Evolutionary conservation across 1,140 invertebrate genomes (phyloP), one percentile per base, ranked within the genome.

Genomic region (Uloborus diversus): DNA sequence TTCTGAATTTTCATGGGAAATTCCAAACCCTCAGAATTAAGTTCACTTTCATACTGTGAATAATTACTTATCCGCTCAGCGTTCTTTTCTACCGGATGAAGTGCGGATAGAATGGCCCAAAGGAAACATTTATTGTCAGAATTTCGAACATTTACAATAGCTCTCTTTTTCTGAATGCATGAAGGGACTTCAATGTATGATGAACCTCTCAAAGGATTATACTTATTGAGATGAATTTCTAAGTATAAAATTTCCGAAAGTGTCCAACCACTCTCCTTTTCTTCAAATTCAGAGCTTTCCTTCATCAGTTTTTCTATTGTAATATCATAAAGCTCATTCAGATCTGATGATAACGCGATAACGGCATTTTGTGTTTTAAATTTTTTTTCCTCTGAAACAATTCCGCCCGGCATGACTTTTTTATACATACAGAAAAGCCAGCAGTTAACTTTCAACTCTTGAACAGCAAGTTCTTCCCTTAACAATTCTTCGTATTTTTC

Each of bases 121-220:
- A 30, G 59, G 20, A 73, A 73, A 61, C 69, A 73, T 5, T 61
- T 20, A 42, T 35, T 42, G 25, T 59, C 25, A 59, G 33, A 13
- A 35, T 65, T 65, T 65, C 37, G 4, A 9, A 65, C 61, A 28
- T 65, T 65, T 5, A 65, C 13, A 17, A 65, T 33, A 28, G 61
- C 30, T 25, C n/a, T 65, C 37, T 65, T 35, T 4, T 17, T 23
- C 11, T 35, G 14, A 23, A 65, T 35, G 4, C n/a, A 4, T 13
- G 33, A 3, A 4, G 61, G 28, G 7, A 65, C 14, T 1, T 65
- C 61, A 3, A 65, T 65, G 23, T 37, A 65, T 4, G 32, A 14
- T 65, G 32, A 35, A 20, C 61, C 2, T 28, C 28, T 23, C n/a
- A 53, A n/a, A 1, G 49, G 49, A 53, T 17, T n/a, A 20, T 53